Percentiles rank a stretch among this genome's conserved stretches.
Evolutionary conservation across 2,113 vertebrate genomes (phyloP).

Genomic region (Hiodon tergisus): DNA sequence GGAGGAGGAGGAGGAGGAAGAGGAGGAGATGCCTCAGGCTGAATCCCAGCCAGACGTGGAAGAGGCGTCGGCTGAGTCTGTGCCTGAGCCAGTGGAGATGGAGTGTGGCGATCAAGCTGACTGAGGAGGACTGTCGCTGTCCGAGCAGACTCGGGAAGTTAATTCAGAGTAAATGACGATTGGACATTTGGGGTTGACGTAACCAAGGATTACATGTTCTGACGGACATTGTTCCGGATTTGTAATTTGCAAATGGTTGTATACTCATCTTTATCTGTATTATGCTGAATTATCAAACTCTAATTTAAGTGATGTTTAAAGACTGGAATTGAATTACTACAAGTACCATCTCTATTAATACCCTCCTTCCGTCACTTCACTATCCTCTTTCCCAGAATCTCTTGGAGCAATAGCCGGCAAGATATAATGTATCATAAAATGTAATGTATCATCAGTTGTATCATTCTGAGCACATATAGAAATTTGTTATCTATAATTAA

Average conservation of each 20-base stretch:
- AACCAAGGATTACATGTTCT: background rate
- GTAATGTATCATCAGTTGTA: background rate
- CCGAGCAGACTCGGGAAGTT: background rate
- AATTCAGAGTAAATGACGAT: background rate
- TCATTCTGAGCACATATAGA: constrained; percentile 15
- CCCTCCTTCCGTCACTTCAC: background rate
- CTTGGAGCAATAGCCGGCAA: constrained; percentile 10
- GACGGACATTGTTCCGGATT: no score
- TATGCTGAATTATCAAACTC: background rate
- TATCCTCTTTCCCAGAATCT: constrained; percentile 1
- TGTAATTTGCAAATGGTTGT: background rate
- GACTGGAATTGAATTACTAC: background rate
- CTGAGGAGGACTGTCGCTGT: constrained; percentile 8
- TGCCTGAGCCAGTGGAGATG: constrained; percentile 31
- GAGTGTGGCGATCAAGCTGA: constrained; percentile 40
- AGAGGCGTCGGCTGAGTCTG: constrained; percentile 11
- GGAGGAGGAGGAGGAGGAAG: constrained; percentile 33
- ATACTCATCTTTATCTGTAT: background rate
- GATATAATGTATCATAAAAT: background rate
- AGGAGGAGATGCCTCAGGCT: constrained; percentile 7
- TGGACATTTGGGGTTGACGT: background rate
- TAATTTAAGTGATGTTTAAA: background rate
- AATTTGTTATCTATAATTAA: constrained; percentile 11
- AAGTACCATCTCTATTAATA: background rate
- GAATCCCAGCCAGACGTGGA: constrained; percentile 23